A percentile compares a stretch with the other conserved stretches of the same genome.
Conservation (phyloP, 2,113 vertebrate genomes). For the Bubalus kerabau region DNA sequence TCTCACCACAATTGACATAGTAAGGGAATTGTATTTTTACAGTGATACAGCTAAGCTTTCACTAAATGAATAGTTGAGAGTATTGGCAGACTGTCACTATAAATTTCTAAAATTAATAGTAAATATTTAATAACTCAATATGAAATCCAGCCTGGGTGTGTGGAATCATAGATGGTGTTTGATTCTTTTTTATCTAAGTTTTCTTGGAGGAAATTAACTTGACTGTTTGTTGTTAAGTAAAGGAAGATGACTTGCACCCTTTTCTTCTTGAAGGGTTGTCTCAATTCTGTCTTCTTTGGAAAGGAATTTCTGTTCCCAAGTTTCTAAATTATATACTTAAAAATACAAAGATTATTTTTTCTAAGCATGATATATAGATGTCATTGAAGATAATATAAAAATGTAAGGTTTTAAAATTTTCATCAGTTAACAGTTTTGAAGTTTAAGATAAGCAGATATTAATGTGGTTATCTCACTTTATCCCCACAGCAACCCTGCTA, state of each 20-base stretch:
- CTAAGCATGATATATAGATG: background rate
- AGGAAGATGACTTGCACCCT: background rate
- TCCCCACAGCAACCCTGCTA: background rate
- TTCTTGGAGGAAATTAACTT: conserved; percentile 17
- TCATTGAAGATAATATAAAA: background rate
- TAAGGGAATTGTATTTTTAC: background rate
- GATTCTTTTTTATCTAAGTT: background rate
- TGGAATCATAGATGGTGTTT: background rate
- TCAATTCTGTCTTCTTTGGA: background rate
- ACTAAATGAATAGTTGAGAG: background rate
- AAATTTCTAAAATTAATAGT: conserved; percentile 21
- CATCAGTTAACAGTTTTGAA: background rate
- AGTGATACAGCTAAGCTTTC: conserved; percentile 22
- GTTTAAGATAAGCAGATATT: background rate
- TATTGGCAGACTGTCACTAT: background rate
- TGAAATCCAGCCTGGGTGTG: background rate
- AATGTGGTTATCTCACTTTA: background rate
- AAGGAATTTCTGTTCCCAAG: background rate
- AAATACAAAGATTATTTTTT: background rate
- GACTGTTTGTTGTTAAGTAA: background rate
- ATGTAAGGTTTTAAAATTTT: background rate
- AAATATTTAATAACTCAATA: background rate
- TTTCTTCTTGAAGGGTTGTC: background rate
- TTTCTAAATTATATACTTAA: background rate
- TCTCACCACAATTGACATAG: conserved; percentile 14